Percentiles rank a stretch among this genome's conserved stretches.
phyloP scores from a whole-genome alignment of 2,113 vertebrate genomes.

The Pholis gunnellus region DNA sequence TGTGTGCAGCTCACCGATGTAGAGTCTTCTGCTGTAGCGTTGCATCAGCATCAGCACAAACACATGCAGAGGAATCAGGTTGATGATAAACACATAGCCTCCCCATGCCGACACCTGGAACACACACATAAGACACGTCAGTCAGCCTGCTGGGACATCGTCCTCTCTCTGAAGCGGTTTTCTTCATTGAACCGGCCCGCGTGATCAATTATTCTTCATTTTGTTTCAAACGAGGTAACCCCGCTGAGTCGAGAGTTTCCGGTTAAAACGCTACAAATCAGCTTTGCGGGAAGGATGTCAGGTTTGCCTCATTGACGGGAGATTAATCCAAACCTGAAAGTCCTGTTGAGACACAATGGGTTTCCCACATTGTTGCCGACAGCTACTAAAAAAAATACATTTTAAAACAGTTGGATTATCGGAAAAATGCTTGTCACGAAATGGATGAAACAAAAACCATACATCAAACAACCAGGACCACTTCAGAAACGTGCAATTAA shows the following conservation, averaged over 20 bases:
- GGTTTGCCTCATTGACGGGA: not conserved
- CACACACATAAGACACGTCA: constrained; percentile 31
- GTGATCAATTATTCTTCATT: constrained; percentile 2
- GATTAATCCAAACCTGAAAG: not conserved
- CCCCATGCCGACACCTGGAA: constrained; percentile 98
- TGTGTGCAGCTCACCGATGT: constrained; percentile 90
- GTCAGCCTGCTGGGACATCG: not conserved
- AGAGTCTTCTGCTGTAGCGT: constrained; percentile 96
- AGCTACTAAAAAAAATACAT: not conserved
- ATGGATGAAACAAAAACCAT: no score
- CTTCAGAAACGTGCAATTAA: not conserved
- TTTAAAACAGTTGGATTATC: not conserved
- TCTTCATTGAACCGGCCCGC: not conserved
- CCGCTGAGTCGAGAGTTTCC: constrained; percentile 3
- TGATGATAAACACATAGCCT: constrained; percentile 99
- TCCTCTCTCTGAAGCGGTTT: not conserved
- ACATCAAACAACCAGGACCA: not conserved
- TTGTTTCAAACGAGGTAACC: not conserved
- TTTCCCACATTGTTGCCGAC: not conserved
- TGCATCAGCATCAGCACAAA: constrained; percentile 98
- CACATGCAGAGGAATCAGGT: constrained; percentile 98
- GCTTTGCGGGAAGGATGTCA: constrained; percentile 15
- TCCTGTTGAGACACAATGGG: not conserved
- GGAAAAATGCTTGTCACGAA: not conserved
- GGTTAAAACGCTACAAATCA: constrained; percentile 14